A percentile compares a stretch with the other conserved stretches of the same genome.
Evolutionary conservation across 2,797 vertebrate species (phyloP).

Genomic region (Anisognathus igniventris): DNA sequence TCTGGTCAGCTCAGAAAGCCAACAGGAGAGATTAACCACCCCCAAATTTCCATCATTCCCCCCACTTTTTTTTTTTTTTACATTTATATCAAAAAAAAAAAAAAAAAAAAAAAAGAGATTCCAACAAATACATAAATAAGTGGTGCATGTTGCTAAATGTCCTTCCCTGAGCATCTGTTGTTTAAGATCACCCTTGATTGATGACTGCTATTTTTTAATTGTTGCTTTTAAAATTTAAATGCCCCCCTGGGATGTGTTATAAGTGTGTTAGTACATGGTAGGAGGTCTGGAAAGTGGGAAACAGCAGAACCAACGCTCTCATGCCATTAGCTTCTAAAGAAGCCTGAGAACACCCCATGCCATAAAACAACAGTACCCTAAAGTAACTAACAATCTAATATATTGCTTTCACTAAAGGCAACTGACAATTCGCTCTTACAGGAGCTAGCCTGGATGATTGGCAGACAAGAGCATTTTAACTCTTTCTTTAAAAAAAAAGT

Average conservation of each 20-base stretch:
- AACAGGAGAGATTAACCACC: not conserved
- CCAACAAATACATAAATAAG: conserved; percentile 68
- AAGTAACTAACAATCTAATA: conserved; percentile 59
- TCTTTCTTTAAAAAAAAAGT: not conserved
- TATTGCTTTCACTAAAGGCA: conserved; percentile 50
- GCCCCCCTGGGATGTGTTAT: conserved; percentile 76
- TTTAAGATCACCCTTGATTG: conserved; percentile 77
- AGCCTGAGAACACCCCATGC: conserved; percentile 44
- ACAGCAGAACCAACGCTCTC: conserved; percentile 60
- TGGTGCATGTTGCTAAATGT: conserved; percentile 60
- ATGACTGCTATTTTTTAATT: conserved; percentile 80
- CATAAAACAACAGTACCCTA: conserved; percentile 63
- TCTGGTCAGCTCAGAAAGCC: not conserved
- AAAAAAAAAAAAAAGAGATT: not conserved
- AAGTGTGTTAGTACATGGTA: conserved; percentile 73
- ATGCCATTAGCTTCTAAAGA: conserved; percentile 49
- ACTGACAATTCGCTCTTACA: conserved; percentile 23
- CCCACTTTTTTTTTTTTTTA: not conserved
- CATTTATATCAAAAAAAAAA: not conserved
- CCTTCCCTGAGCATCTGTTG: conserved; percentile 74
- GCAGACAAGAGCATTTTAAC: conserved; percentile 31
- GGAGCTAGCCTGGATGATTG: conserved; percentile 2
- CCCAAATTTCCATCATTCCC: not conserved
- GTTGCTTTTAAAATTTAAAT: conserved; percentile 81
- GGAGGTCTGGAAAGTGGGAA: conserved; percentile 72